Evolutionary conservation across 2,888 invertebrate species (phyloP), one percentile per base, ranked within the genome.

Genomic region (Melitaea athalia): DNA sequence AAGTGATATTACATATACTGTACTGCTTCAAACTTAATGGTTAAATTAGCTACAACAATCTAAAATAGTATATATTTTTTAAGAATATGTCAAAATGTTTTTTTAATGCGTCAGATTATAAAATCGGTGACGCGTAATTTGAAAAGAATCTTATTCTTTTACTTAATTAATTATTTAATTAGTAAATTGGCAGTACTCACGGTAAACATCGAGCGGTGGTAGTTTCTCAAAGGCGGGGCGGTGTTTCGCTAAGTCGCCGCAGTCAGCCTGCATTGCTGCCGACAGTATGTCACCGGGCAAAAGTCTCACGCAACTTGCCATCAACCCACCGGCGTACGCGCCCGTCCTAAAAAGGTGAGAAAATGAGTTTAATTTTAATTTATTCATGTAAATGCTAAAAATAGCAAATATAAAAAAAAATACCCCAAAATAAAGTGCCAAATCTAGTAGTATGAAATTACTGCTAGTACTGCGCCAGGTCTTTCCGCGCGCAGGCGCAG

Each of bases 391-490:
- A 2, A 2, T 24, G 24, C 24, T 24, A 24, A n/a, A n/a, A n/a
- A n/a, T n/a, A n/a, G n/a, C n/a, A n/a, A n/a, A n/a, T n/a, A n/a
- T n/a, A n/a, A n/a, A n/a, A n/a, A n/a, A n/a, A n/a, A n/a, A n/a
- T n/a, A n/a, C n/a, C n/a, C n/a, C n/a, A n/a, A n/a, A n/a, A n/a
- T n/a, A n/a, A n/a, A n/a, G n/a, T n/a, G n/a, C n/a, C n/a, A n/a
- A n/a, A n/a, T n/a, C n/a, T n/a, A n/a, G n/a, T n/a, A n/a, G n/a
- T n/a, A n/a, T n/a, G n/a, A n/a, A n/a, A n/a, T n/a, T n/a, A n/a
- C 33, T 33, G 33, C 33, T 33, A 97, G 75, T 96, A 95, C 74
- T 95, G 95, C 69, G 95, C 89, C 68, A 96, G 93, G 85, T 97
- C 96, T 5, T 95, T 94, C 33, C 95, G 93, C 14, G 97, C 95